These are phyloP conservation scores for Drosophila longiperda DNA, from an alignment of 2,888 invertebrate species.

Conservation along the genomic window DNA sequence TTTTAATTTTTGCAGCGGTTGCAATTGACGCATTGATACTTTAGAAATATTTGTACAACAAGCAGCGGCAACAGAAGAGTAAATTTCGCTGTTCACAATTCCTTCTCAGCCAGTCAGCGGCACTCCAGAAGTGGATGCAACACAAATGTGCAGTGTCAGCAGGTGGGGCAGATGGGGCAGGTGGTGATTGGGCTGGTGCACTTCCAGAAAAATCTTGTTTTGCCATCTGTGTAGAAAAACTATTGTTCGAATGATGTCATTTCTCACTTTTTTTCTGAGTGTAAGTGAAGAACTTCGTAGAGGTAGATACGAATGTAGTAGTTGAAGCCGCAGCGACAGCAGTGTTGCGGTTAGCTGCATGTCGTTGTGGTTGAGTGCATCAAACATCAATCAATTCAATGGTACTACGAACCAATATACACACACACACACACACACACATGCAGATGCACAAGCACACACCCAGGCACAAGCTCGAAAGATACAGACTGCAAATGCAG, in stretches of 20 bases:
- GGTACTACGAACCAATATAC: constrained; percentile 63
- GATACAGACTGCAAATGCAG: constrained; percentile 27
- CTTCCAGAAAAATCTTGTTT: not conserved
- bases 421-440: constrained; percentile 21
- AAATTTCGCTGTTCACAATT: constrained; percentile 36
- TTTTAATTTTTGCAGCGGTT: constrained; percentile 12
- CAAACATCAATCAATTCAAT: constrained; percentile 81
- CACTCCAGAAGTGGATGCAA: constrained; percentile 64
- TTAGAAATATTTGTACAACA: constrained; percentile 27
- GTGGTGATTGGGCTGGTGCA: not conserved
- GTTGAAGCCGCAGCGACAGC: constrained; percentile 45
- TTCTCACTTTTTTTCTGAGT: not conserved
- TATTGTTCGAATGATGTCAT: not conserved
- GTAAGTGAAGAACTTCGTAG: not conserved
- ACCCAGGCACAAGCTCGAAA: not conserved
- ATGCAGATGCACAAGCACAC: not conserved
- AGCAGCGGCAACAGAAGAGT: constrained; percentile 17
- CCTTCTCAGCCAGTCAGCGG: constrained; percentile 42
- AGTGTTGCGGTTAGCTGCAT: constrained; percentile 75
- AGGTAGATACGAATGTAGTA: constrained; percentile 11
- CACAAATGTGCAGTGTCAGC: constrained; percentile 70
- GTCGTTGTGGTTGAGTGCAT: constrained; percentile 78
- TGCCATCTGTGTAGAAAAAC: too few relatives aligned
- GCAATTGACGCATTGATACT: constrained; percentile 33
- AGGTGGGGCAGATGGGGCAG: constrained; percentile 3